phyloP scores from a whole-genome alignment of 2,888 invertebrate species.

The Charanyca ferruginea region DNA sequence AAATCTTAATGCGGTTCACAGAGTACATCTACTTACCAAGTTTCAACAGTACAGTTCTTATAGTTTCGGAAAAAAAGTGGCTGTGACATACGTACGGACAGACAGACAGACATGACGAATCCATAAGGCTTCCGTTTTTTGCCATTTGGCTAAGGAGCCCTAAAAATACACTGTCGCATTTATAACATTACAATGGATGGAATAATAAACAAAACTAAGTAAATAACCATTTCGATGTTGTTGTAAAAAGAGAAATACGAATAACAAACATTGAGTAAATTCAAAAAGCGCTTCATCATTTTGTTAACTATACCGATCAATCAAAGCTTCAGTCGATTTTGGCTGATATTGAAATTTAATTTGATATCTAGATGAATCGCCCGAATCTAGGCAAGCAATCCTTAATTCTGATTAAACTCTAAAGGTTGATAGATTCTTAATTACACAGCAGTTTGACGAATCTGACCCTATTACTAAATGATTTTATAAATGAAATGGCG shows the following conservation, averaged over 20 bases:
- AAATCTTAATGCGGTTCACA: too few species aligned
- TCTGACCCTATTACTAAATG: neutral
- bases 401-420: slow-evolving; percentile 28
- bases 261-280: neutral
- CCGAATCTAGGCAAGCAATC: neutral
- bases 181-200: neutral
- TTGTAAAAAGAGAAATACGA: slow-evolving; percentile 4
- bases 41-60: too few species aligned
- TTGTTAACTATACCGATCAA: slow-evolving; percentile 26
- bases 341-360: slow-evolving; percentile 27
- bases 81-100: too few species aligned
- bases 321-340: slow-evolving; percentile 26
- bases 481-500: neutral
- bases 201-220: neutral
- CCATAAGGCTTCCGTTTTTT: too few species aligned
- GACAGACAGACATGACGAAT: too few species aligned
- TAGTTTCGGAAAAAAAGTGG: too few species aligned
- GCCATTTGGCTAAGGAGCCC: too few species aligned
- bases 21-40: too few species aligned
- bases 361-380: slow-evolving; percentile 7
- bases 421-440: slow-evolving; percentile 13
- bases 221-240: neutral
- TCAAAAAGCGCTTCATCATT: slow-evolving; percentile 17
- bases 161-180: too few species aligned
- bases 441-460: neutral